Conservation (phyloP, 2,797 vertebrate species). For the Alosa sapidissima region DNA sequence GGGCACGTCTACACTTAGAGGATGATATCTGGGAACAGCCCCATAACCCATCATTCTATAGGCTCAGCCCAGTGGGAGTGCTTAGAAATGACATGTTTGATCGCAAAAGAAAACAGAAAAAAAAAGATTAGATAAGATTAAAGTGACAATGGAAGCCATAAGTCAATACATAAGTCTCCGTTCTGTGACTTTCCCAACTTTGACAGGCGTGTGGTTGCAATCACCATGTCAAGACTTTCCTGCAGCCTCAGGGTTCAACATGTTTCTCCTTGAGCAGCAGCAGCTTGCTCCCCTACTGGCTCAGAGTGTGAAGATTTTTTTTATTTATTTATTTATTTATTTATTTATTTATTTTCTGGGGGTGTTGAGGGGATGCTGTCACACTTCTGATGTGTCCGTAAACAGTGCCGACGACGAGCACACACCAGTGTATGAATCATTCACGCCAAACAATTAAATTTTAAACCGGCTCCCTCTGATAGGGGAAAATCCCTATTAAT, state of each 20-base stretch:
- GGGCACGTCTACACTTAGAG: no score
- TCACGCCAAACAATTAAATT: slow-evolving; percentile 67
- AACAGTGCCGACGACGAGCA: slow-evolving; percentile 63
- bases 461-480: slow-evolving; percentile 68
- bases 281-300: background rate
- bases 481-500: slow-evolving; percentile 67
- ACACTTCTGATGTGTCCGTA: slow-evolving; percentile 65
- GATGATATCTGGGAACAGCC: no score
- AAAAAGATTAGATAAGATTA: background rate
- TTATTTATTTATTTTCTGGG: slow-evolving; percentile 46
- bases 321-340: background rate
- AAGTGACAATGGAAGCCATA: background rate
- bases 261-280: background rate
- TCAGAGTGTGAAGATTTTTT: background rate
- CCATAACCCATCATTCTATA: no score
- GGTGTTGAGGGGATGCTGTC: slow-evolving; percentile 49
- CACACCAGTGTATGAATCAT: slow-evolving; percentile 62
- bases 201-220: background rate
- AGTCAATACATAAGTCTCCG: background rate
- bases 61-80: no score
- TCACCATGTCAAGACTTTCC: background rate
- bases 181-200: background rate
- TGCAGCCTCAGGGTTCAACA: background rate
- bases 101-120: background rate
- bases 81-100: no score